These are phyloP conservation scores for Setipinna tenuifilis DNA, from an alignment of 2,797 vertebrate species.

Conservation along the genomic window DNA sequence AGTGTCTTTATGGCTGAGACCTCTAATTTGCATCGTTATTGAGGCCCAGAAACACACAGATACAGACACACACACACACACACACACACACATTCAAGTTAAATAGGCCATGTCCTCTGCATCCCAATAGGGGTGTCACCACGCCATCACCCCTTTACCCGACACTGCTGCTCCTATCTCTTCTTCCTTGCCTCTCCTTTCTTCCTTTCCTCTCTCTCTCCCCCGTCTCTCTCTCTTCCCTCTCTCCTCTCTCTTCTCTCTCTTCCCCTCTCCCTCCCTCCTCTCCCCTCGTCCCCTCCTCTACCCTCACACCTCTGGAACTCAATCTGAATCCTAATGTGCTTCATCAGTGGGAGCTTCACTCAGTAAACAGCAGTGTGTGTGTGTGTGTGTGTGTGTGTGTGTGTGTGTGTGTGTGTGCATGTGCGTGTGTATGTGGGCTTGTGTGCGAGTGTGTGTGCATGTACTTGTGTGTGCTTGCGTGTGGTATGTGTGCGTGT, in stretches of 20 bases:
- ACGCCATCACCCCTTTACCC: conserved; percentile 5
- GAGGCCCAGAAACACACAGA: background rate
- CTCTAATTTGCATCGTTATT: conserved; percentile 16
- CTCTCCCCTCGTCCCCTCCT: background rate
- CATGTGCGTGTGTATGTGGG: background rate
- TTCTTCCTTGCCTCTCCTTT: background rate
- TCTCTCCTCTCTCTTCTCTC: background rate
- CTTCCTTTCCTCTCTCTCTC: background rate
- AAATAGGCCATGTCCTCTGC: conserved; percentile 5
- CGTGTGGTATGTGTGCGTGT: conserved; percentile 1
- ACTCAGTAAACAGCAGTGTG: background rate
- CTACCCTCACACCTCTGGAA: background rate
- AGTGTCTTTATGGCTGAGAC: background rate
- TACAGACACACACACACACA: background rate
- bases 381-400: background rate
- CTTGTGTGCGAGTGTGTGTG: too few species aligned
- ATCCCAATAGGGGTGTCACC: background rate
- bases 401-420: background rate
- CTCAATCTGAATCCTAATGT: background rate
- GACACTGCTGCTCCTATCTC: background rate
- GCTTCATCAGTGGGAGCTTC: background rate
- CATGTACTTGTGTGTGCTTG: background rate
- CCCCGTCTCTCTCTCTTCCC: background rate
- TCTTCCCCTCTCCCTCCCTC: background rate
- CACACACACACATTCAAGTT: background rate